Conservation (phyloP, 2,888 invertebrate species). For the Matsumyia berberina region DNA sequence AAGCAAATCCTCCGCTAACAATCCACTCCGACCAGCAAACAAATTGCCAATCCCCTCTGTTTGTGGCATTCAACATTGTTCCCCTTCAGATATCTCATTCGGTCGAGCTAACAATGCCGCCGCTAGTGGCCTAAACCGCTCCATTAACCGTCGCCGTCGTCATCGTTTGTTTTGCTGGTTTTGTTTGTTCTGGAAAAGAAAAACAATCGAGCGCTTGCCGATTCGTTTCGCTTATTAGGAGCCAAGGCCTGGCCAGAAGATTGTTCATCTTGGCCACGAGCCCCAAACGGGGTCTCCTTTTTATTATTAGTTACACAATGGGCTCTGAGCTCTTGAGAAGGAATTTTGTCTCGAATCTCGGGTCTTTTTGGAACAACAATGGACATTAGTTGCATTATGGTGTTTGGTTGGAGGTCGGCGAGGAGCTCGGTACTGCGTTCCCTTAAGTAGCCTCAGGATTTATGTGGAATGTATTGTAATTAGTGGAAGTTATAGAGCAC, state of each 20-base stretch:
- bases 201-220: conserved; percentile 8
- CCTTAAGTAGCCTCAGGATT: conserved; percentile 1
- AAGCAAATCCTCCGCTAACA: background rate
- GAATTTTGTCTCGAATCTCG: background rate
- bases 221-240: conserved; percentile 28
- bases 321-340: conserved; percentile 7
- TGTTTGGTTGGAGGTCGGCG: conserved; percentile 18
- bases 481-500: conserved; percentile 41
- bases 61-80: conserved; percentile 20
- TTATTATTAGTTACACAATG: conserved; percentile 8
- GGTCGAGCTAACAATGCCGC: conserved; percentile 10
- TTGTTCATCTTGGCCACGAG: conserved; percentile 15
- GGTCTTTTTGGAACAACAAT: conserved; percentile 18
- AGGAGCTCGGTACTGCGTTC: background rate
- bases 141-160: background rate
- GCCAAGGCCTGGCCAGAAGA: conserved; percentile 17
- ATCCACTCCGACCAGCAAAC: background rate
- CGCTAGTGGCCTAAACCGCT: conserved; percentile 18
- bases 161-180: too few species aligned
- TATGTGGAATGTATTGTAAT: conserved; percentile 36
- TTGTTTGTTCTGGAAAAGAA: background rate
- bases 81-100: conserved; percentile 12
- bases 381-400: conserved; percentile 24
- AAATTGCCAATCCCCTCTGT: conserved; percentile 20
- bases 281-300: background rate